Evolutionary conservation across 2,888 invertebrate species (phyloP).

Genomic region (Drosophila limbata): DNA sequence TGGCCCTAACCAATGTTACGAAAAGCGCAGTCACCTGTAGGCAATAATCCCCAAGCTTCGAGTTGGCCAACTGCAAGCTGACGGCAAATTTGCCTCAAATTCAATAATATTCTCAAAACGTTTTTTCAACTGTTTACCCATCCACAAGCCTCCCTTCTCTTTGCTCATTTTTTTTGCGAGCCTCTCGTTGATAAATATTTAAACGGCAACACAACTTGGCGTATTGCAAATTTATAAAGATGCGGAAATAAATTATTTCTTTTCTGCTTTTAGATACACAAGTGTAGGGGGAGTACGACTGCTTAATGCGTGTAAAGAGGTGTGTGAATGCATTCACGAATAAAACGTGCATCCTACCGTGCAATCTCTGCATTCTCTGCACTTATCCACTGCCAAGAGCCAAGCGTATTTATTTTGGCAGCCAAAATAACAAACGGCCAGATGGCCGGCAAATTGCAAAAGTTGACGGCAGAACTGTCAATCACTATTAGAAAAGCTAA

Average conservation of each 20-base stretch:
- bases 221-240: conserved; percentile 54
- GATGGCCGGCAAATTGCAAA: conserved; percentile 43
- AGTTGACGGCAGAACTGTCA: conserved; percentile 47
- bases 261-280: conserved; percentile 17
- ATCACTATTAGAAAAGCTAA: conserved; percentile 14
- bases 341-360: conserved; percentile 31
- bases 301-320: not conserved
- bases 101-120: conserved; percentile 56
- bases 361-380: conserved; percentile 32
- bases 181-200: conserved; percentile 65
- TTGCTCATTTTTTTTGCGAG: not conserved
- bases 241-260: conserved; percentile 67
- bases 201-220: conserved; percentile 44
- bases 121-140: conserved; percentile 50
- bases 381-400: conserved; percentile 46
- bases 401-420: conserved; percentile 61
- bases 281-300: conserved; percentile 3
- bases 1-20: conserved; percentile 56
- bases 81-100: conserved; percentile 60
- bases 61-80: conserved; percentile 36
- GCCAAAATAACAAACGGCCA: conserved; percentile 49
- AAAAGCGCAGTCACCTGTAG: conserved; percentile 63
- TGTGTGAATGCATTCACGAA: conserved; percentile 28
- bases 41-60: conserved; percentile 42
- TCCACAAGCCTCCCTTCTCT: conserved; percentile 34